Percentiles rank a stretch among this genome's conserved stretches.
phyloP scores from a whole-genome alignment of 2,888 invertebrate genomes.

The Laothoe populi region DNA sequence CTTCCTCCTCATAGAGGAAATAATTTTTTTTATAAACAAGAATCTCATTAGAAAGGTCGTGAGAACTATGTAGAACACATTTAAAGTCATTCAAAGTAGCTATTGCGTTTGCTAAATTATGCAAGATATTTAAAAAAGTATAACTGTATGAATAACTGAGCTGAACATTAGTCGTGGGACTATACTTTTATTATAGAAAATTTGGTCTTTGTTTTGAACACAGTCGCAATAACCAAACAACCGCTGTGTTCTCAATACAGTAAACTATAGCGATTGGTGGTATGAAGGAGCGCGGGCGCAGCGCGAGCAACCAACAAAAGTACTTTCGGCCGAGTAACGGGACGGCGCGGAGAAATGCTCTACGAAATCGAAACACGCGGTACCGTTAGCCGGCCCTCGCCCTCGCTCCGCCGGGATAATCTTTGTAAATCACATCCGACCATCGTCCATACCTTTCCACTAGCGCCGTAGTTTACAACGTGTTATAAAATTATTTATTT shows the following conservation, averaged over 20 bases:
- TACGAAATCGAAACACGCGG: slow-evolving; percentile 85
- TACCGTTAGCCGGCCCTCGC: slow-evolving; percentile 81
- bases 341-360: slow-evolving; percentile 82
- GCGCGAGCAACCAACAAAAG: slow-evolving; percentile 73
- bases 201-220: slow-evolving; percentile 66
- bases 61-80: not conserved
- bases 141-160: slow-evolving; percentile 52
- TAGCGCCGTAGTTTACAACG: not conserved
- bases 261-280: slow-evolving; percentile 73
- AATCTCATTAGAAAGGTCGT: not conserved
- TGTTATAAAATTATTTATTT: not conserved
- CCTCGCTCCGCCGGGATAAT: slow-evolving; percentile 69
- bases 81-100: not conserved
- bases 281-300: slow-evolving; percentile 53
- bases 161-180: slow-evolving; percentile 41
- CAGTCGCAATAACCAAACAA: slow-evolving; percentile 64
- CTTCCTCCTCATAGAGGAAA: slow-evolving; percentile 42
- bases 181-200: slow-evolving; percentile 60
- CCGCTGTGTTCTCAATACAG: slow-evolving; percentile 70
- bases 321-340: slow-evolving; percentile 84
- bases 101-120: slow-evolving; percentile 37
- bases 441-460: not conserved
- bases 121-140: slow-evolving; percentile 42
- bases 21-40: slow-evolving; percentile 3
- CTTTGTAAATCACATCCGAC: slow-evolving; percentile 67